Evolutionary conservation across 2,797 vertebrate species (phyloP).

Genomic region (Podarcis siculus): DNA sequence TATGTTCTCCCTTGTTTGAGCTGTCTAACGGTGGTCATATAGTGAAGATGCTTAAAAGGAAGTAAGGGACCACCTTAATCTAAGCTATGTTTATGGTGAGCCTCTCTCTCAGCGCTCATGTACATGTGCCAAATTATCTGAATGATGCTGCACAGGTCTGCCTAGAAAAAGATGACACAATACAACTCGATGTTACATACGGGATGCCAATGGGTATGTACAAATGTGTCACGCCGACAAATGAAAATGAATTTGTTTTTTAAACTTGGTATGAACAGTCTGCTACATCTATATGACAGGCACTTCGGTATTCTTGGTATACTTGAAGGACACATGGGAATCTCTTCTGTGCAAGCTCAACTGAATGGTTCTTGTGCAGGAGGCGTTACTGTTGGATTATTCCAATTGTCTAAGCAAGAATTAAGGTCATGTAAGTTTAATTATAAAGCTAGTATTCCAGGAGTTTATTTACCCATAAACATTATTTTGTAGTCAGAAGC

Average conservation of each 20-base stretch:
- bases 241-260: constrained; percentile 53
- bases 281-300: constrained; percentile 63
- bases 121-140: constrained; percentile 27
- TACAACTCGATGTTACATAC: constrained; percentile 8
- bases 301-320: constrained; percentile 73
- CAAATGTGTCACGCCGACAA: constrained; percentile 13
- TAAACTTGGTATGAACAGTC: constrained; percentile 41
- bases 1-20: constrained; percentile 1
- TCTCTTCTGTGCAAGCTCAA: background rate
- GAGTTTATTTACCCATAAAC: constrained; percentile 42
- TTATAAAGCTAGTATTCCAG: constrained; percentile 59
- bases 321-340: constrained; percentile 54
- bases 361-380: background rate
- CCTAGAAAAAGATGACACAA: constrained; percentile 37
- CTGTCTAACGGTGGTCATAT: background rate
- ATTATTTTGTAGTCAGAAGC: constrained; percentile 47
- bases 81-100: constrained; percentile 4
- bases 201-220: constrained; percentile 31
- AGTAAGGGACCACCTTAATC: background rate
- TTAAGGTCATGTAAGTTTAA: constrained; percentile 62
- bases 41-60: background rate
- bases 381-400: constrained; percentile 22
- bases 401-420: constrained; percentile 40
- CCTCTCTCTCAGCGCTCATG: constrained; percentile 13
- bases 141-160: background rate